Percentiles rank a stretch among this genome's conserved stretches.
Conservation (phyloP, 2,113 vertebrate genomes). For the Peromyscus leucopus region DNA sequence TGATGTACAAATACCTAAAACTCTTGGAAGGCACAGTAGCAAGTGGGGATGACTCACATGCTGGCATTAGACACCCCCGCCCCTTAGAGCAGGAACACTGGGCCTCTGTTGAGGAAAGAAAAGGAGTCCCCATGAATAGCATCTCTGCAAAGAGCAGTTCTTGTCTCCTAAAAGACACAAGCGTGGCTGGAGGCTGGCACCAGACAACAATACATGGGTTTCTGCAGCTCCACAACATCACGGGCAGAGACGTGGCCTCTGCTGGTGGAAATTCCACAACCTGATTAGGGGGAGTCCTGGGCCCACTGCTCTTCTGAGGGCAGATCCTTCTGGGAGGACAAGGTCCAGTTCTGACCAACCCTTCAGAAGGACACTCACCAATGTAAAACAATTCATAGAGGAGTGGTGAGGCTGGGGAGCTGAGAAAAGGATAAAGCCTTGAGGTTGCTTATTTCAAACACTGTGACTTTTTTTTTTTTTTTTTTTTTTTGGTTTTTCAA, state of each 20-base stretch:
- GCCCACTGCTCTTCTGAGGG: not conserved
- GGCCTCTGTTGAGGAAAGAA: slow-evolving; percentile 78
- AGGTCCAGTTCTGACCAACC: not conserved
- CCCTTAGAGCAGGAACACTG: slow-evolving; percentile 72
- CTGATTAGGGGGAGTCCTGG: not conserved
- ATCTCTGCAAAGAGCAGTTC: slow-evolving; percentile 73
- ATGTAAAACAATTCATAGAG: not conserved
- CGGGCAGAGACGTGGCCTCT: slow-evolving; percentile 59
- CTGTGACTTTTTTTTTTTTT: not conserved
- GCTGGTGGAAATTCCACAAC: slow-evolving; percentile 16
- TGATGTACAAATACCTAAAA: not conserved
- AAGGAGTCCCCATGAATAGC: slow-evolving; percentile 75
- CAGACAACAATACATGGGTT: slow-evolving; percentile 60
- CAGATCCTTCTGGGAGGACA: not conserved
- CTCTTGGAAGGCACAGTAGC: slow-evolving; percentile 58
- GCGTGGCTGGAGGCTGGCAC: slow-evolving; percentile 61
- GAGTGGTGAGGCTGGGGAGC: not conserved
- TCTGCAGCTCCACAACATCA: slow-evolving; percentile 41
- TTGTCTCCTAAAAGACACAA: slow-evolving; percentile 72
- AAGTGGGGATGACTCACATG: slow-evolving; percentile 72
- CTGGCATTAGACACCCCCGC: slow-evolving; percentile 58
- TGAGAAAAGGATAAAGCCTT: not conserved
- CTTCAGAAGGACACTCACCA: not conserved
- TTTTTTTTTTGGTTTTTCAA: not conserved
- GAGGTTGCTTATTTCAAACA: not conserved